Evolutionary conservation across 2,888 invertebrate genomes (phyloP), one percentile per base, ranked within the genome.

Genomic region (Noctua comes): DNA sequence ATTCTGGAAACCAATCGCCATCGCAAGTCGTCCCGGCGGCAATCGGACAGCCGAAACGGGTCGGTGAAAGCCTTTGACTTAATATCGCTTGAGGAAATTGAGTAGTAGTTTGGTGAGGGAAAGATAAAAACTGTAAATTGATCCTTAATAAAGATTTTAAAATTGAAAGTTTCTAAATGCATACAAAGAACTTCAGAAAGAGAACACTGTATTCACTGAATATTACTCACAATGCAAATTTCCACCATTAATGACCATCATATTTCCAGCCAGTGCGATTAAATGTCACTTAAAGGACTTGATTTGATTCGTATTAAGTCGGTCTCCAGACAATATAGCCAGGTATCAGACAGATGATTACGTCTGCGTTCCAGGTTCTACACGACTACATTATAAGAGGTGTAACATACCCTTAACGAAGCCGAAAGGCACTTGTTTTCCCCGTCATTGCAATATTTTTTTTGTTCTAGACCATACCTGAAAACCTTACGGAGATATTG

Each of bases 1-100:
- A 82, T 82, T 79, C 59, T 83, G 79, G 73, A 66, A 40, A 40
- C 21, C 18, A 83, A 82, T 66, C 73, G 10, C n/a, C 40, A 62
- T 21, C 59, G 21, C 59, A 10, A 40, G 59, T 21, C 64, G 27
- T 31, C 13, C 16, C 16, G 13, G 21, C 77, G 65, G 51, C 83
- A 43, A 54, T 77, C 36, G n/a, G 27, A 31, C 21, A 27, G 24
- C 16, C 51, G 54, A 59, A 13, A 16, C 2, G 66, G n/a, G 21
- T 54, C 43, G 21, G 21, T 18, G 21, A n/a, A 54, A 21, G n/a
- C 16, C 10, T 83, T 83, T 70, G 5, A 40, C 1, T n/a, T 73
- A 27, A 27, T 68, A 68, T 79, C 69, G 8, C 36, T 82, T 73
- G 73, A 82, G 64, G 8, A 51, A 3, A 57, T 1, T 13, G 5